These are phyloP conservation scores for Drosophila flavopinicola DNA, from an alignment of 2,888 invertebrate species.

Conservation along the genomic window DNA sequence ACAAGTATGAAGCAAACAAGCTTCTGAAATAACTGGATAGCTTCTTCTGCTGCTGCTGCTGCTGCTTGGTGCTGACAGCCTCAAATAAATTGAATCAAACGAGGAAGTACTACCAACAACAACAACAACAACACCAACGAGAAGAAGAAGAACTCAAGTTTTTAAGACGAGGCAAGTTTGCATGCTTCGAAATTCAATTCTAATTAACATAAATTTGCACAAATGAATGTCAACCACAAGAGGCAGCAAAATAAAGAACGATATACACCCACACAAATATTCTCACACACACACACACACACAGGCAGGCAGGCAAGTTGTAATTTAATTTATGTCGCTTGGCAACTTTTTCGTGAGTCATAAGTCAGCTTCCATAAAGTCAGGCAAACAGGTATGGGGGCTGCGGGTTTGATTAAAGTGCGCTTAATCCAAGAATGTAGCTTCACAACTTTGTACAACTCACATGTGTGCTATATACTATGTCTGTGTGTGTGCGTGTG, in stretches of 20 bases:
- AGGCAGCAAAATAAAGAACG: conserved; percentile 42
- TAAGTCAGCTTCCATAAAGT: conserved; percentile 58
- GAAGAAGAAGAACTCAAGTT: conserved; percentile 22
- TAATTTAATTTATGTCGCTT: conserved; percentile 74
- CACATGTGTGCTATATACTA: conserved; percentile 18
- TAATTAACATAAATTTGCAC: conserved; percentile 80
- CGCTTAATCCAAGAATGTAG: conserved; percentile 49
- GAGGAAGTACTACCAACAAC: conserved; percentile 48
- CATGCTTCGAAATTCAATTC: conserved; percentile 78
- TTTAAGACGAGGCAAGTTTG: conserved; percentile 56
- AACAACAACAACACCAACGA: conserved; percentile 7
- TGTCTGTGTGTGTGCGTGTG: conserved; percentile 16
- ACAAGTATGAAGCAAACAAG: conserved; percentile 40
- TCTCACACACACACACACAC: conserved; percentile 7
- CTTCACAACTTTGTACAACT: background rate
- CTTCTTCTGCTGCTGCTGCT: conserved; percentile 3
- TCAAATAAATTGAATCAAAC: conserved; percentile 76
- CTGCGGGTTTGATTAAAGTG: conserved; percentile 48
- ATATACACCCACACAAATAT: conserved; percentile 17
- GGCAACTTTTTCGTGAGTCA: conserved; percentile 72
- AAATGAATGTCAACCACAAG: conserved; percentile 79
- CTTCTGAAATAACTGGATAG: conserved; percentile 20
- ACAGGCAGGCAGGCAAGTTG: conserved; percentile 39
- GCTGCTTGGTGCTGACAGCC: conserved; percentile 49
- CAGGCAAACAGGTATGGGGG: conserved; percentile 53